These are phyloP conservation scores for Campoplex capitator DNA, from an alignment of 2,888 invertebrate species.

Conservation along the genomic window DNA sequence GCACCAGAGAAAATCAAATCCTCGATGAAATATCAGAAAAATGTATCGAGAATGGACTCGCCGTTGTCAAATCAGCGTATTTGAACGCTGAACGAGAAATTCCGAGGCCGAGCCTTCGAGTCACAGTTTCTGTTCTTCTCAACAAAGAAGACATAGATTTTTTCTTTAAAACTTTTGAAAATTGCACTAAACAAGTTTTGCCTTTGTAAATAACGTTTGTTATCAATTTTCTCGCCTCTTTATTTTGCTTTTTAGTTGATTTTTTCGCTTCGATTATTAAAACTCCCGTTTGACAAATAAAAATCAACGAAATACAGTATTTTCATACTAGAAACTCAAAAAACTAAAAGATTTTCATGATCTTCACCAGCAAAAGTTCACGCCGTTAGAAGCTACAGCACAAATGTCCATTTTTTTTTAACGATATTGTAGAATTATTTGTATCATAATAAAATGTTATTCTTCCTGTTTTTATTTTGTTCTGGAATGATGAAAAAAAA, in stretches of 20 bases:
- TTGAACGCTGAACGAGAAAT: conserved; percentile 88
- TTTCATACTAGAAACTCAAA: conserved; percentile 27
- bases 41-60: conserved; percentile 89
- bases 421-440: conserved; percentile 9
- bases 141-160: conserved; percentile 87
- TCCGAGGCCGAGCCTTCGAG: conserved; percentile 90
- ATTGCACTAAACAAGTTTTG: conserved; percentile 82
- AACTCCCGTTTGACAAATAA: conserved; percentile 25
- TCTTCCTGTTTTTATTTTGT: background rate
- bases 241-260: background rate
- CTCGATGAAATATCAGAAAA: conserved; percentile 88
- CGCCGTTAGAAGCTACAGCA: background rate
- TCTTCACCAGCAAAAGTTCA: background rate
- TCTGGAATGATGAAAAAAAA: background rate
- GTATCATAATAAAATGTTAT: conserved; percentile 12
- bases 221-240: background rate
- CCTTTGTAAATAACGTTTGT: background rate
- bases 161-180: conserved; percentile 83
- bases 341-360: background rate
- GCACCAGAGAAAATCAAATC: conserved; percentile 85
- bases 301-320: conserved; percentile 38
- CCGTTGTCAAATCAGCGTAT: conserved; percentile 90
- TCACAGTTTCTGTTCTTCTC: conserved; percentile 89
- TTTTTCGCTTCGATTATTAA: background rate
- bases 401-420: background rate